Conservation (phyloP, 2,888 invertebrate genomes). For the Archips crataeganus region DNA sequence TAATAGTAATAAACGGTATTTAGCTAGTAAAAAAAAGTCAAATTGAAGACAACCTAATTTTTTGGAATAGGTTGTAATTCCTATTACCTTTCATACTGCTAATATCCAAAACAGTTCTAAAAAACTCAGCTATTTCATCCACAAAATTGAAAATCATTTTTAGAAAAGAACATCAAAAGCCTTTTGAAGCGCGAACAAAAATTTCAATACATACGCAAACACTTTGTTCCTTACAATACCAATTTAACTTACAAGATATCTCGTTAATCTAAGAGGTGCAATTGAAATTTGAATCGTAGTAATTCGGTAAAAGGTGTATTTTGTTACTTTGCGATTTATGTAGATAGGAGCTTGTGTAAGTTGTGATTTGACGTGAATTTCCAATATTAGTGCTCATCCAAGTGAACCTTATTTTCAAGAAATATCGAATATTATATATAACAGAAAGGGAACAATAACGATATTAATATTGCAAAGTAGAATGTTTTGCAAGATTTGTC, state of each 20-base stretch:
- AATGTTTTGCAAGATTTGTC: neutral
- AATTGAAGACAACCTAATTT: no score
- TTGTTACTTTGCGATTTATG: neutral
- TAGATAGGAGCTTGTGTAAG: constrained; percentile 19
- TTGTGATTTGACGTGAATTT: constrained; percentile 20
- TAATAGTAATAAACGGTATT: no score
- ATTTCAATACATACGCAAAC: constrained; percentile 39
- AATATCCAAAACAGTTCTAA: neutral
- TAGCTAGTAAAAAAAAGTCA: no score
- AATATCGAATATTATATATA: constrained; percentile 34
- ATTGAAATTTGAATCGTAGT: neutral
- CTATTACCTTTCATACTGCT: no score
- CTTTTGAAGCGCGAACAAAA: constrained; percentile 35
- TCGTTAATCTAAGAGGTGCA: neutral
- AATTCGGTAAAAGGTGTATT: neutral
- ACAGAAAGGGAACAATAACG: constrained; percentile 25
- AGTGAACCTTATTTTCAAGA: constrained; percentile 29
- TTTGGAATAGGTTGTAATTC: no score
- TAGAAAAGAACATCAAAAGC: constrained; percentile 38
- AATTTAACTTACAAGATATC: neutral
- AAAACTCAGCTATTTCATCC: constrained; percentile 3
- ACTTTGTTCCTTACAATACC: constrained; percentile 25
- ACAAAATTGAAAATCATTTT: constrained; percentile 19
- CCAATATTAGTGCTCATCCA: constrained; percentile 34
- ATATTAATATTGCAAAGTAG: constrained; percentile 18